Percentiles rank a stretch among this genome's conserved stretches.
Conservation (phyloP, 1,140 invertebrate genomes). For the Dermatophagoides farinae region DNA sequence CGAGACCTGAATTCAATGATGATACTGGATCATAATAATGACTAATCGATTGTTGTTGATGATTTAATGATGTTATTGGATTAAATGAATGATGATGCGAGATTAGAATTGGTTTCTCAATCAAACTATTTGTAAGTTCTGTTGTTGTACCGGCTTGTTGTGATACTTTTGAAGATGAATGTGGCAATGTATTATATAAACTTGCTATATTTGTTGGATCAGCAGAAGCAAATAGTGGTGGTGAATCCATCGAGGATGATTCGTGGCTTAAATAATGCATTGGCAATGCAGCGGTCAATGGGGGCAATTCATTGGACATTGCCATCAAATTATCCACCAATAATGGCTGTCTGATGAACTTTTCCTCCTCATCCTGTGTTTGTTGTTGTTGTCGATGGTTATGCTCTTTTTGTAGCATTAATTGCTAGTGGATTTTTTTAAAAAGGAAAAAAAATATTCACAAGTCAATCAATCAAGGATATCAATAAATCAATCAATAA, state of each 20-base stretch:
- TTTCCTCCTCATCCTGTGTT: neutral
- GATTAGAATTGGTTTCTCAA: too few species aligned
- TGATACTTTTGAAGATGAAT: too few species aligned
- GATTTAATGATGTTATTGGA: neutral
- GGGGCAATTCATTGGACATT: neutral
- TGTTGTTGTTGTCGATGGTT: too few species aligned
- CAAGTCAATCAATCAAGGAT: too few species aligned
- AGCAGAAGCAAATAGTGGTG: neutral
- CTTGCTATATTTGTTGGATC: neutral
- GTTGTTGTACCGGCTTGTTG: too few species aligned
- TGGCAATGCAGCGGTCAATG: slow-evolving; percentile 4
- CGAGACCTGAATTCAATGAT: neutral
- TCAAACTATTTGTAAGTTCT: too few species aligned
- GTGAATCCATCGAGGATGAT: neutral
- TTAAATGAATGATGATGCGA: neutral
- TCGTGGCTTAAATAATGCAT: neutral
- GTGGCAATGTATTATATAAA: too few species aligned
- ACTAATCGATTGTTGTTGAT: too few species aligned
- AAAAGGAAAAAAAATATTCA: too few species aligned
- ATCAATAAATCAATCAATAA: too few species aligned
- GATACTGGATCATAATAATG: neutral
- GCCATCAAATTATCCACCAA: neutral
- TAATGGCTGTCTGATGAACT: neutral
- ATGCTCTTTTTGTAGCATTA: too few species aligned
- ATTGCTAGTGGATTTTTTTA: too few species aligned